Evolutionary conservation across 2,888 invertebrate species (phyloP).

Genomic region (Hirtodrosophila histrioides): DNA sequence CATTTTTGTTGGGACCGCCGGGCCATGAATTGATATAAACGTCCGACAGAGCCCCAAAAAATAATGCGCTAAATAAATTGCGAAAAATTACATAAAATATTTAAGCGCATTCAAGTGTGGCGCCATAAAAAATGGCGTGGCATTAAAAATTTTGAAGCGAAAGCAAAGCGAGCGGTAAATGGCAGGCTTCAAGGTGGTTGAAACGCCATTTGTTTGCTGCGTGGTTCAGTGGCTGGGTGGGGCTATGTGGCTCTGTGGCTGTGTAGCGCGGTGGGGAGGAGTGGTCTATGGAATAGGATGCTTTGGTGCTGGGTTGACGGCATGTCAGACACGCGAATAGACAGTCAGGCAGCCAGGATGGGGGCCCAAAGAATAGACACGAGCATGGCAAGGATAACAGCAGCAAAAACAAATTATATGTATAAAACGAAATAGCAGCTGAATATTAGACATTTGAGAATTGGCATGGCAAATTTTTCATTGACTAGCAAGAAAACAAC

Average conservation of each 20-base stretch:
- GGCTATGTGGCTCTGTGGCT: slow-evolving; percentile 5
- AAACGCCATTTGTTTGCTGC: slow-evolving; percentile 39
- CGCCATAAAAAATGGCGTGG: slow-evolving; percentile 74
- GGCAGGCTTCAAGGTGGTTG: slow-evolving; percentile 60
- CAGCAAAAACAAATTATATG: slow-evolving; percentile 57
- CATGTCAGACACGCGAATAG: slow-evolving; percentile 66
- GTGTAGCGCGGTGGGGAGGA: background rate
- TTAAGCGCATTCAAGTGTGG: slow-evolving; percentile 80
- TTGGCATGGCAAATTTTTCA: slow-evolving; percentile 75
- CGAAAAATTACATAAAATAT: slow-evolving; percentile 80
- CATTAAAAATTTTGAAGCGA: slow-evolving; percentile 75
- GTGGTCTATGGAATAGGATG: background rate
- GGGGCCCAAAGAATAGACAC: slow-evolving; percentile 25
- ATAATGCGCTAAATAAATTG: slow-evolving; percentile 80
- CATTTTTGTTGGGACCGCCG: background rate
- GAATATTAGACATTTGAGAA: slow-evolving; percentile 80
- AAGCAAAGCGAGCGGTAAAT: slow-evolving; percentile 77
- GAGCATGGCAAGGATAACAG: slow-evolving; percentile 46
- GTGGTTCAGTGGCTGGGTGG: slow-evolving; percentile 1
- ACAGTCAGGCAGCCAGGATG: slow-evolving; percentile 36
- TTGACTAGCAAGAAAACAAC: slow-evolving; percentile 61
- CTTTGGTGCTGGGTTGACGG: slow-evolving; percentile 48
- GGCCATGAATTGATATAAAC: slow-evolving; percentile 74
- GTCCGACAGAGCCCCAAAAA: slow-evolving; percentile 46
- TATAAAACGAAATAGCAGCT: slow-evolving; percentile 61